These are phyloP conservation scores for Prionailurus viverrinus DNA, from an alignment of 2,113 vertebrate genomes.

Conservation along the genomic window DNA sequence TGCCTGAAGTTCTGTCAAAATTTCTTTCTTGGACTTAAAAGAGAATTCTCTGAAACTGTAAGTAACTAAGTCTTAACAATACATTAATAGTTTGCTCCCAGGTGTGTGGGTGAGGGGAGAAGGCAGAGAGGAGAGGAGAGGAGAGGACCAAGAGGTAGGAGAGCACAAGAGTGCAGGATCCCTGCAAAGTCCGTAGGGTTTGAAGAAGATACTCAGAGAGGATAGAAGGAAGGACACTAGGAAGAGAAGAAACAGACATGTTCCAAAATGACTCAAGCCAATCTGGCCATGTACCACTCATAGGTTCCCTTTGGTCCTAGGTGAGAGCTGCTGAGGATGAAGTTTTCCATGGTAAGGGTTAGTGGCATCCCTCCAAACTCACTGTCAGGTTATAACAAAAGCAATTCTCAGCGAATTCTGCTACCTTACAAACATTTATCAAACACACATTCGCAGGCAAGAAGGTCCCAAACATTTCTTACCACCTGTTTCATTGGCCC, in stretches of 20 bases:
- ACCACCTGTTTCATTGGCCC: neutral
- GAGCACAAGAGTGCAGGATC: neutral
- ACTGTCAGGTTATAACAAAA: neutral
- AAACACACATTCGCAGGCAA: neutral
- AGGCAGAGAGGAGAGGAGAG: neutral
- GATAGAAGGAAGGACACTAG: neutral
- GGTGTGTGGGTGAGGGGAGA: neutral
- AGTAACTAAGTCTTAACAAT: neutral
- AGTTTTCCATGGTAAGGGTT: neutral
- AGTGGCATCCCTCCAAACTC: neutral
- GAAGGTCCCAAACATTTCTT: neutral
- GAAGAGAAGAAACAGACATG: neutral
- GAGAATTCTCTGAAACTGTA: neutral
- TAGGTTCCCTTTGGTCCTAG: neutral
- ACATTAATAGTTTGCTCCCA: neutral
- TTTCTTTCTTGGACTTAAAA: neutral
- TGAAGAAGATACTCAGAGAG: neutral
- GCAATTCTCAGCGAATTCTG: neutral
- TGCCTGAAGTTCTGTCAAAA: neutral
- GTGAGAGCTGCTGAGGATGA: neutral
- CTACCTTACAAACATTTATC: neutral
- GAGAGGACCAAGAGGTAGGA: neutral
- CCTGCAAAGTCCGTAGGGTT: neutral
- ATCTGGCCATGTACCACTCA: too few species aligned
- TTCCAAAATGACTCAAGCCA: neutral